Conservation (phyloP, 2,888 invertebrate species). For the Operophtera brumata region DNA sequence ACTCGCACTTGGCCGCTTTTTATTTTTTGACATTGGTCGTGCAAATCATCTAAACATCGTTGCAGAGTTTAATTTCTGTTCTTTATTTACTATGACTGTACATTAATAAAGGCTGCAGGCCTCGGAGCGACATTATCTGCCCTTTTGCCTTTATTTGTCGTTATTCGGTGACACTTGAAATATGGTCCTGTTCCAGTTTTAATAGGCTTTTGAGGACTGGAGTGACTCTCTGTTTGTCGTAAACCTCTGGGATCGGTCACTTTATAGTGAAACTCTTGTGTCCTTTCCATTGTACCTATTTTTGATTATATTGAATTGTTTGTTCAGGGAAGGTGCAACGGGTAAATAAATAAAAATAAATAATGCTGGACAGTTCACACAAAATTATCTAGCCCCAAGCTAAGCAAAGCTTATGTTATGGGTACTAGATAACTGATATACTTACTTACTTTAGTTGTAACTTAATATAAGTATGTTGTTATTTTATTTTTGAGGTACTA, state of each 20-base stretch:
- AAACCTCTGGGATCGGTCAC: constrained; percentile 26
- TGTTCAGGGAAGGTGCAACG: neutral
- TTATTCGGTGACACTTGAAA: constrained; percentile 46
- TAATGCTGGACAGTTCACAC: no score
- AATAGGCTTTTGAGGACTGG: constrained; percentile 32
- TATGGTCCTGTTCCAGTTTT: constrained; percentile 41
- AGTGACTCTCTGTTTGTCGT: constrained; percentile 29
- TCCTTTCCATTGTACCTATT: neutral
- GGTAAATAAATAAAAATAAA: no score
- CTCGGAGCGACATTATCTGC: constrained; percentile 40
- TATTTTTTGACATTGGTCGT: no score
- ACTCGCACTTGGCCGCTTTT: no score
- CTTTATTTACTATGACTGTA: constrained; percentile 7
- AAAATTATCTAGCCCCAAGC: no score
- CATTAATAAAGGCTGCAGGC: constrained; percentile 42
- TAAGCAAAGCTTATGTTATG: no score
- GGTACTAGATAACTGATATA: no score
- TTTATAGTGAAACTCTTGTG: neutral
- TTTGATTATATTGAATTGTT: neutral
- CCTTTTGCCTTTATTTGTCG: constrained; percentile 39
- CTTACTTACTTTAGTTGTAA: no score
- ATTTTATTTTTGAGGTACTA: no score
- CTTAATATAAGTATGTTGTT: no score
- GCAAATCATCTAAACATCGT: no score
- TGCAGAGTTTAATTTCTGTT: neutral